These are phyloP conservation scores for Daubentonia madagascariensis DNA, from an alignment of 2,113 vertebrate species.

Conservation along the genomic window DNA sequence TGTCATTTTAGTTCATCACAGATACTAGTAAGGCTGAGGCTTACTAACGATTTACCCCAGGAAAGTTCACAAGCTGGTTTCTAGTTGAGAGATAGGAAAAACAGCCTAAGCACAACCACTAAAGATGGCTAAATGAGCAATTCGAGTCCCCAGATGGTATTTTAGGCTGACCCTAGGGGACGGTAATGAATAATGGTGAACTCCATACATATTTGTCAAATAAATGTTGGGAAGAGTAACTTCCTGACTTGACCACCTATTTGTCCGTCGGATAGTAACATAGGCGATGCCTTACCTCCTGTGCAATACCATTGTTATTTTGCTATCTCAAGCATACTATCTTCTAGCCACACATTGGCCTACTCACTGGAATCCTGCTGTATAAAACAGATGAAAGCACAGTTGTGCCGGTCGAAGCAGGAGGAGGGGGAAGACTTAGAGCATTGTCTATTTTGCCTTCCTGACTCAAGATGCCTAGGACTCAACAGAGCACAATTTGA, in stretches of 20 bases:
- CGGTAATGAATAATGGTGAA: background rate
- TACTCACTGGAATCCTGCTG: background rate
- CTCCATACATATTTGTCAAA: background rate
- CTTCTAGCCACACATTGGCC: background rate
- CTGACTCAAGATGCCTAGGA: background rate
- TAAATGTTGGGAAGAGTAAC: background rate
- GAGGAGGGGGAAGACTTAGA: background rate
- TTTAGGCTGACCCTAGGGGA: background rate
- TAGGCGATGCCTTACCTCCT: background rate
- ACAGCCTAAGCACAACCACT: background rate
- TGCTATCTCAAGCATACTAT: background rate
- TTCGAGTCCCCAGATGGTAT: background rate
- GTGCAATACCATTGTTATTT: background rate
- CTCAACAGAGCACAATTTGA: background rate
- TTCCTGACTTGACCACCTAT: background rate
- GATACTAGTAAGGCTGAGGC: background rate
- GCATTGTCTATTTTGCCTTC: background rate
- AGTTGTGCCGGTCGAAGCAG: background rate
- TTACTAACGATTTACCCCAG: background rate
- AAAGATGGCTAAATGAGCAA: background rate
- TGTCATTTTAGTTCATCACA: background rate
- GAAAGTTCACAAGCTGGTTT: slow-evolving; percentile 7
- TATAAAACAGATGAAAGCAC: background rate
- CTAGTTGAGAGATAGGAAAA: background rate
- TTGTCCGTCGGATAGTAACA: background rate